A percentile compares a stretch with the other conserved stretches of the same genome.
Evolutionary conservation across 1,140 invertebrate genomes (phyloP).

Genomic region (Aphelenchoides fujianensis): DNA sequence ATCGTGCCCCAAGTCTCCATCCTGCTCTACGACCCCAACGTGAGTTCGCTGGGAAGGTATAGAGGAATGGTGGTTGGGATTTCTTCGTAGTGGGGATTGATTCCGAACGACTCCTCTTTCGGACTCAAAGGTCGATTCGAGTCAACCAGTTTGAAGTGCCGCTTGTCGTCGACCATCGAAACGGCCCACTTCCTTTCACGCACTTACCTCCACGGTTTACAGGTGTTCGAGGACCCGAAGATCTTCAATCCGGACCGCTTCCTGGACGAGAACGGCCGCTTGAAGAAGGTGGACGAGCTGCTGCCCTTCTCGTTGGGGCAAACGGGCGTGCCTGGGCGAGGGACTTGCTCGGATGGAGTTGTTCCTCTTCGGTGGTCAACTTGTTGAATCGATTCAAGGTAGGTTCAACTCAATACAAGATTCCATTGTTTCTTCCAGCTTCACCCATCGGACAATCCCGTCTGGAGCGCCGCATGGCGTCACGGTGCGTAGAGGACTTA

Average conservation of each 20-base stretch:
- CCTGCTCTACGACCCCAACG: conserved; percentile 22
- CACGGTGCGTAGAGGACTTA: not conserved
- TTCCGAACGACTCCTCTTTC: too few relatives aligned
- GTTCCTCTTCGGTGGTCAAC: conserved; percentile 1
- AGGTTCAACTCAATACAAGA: too few relatives aligned
- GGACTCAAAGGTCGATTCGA: too few relatives aligned
- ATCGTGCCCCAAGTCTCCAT: conserved; percentile 12
- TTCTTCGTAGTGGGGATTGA: too few relatives aligned
- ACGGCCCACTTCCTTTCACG: too few relatives aligned
- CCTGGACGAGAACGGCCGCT: conserved; percentile 71
- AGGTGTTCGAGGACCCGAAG: conserved; percentile 15
- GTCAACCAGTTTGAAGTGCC: not conserved
- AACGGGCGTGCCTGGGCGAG: conserved; percentile 81
- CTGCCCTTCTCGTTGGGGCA: conserved; percentile 81
- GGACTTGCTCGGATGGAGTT: conserved; percentile 12
- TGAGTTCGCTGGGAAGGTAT: not conserved
- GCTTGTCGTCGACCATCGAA: not conserved
- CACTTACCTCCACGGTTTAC: not conserved
- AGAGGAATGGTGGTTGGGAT: too few relatives aligned
- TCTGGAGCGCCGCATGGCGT: not conserved
- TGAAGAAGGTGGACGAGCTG: conserved; percentile 78
- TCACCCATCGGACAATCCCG: not conserved
- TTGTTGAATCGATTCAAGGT: conserved; percentile 9
- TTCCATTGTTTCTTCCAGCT: conserved; percentile 8
- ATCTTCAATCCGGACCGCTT: conserved; percentile 69